These are phyloP conservation scores for Lagocephalus sceleratus DNA, from an alignment of 2,797 vertebrate species.

Conservation along the genomic window DNA sequence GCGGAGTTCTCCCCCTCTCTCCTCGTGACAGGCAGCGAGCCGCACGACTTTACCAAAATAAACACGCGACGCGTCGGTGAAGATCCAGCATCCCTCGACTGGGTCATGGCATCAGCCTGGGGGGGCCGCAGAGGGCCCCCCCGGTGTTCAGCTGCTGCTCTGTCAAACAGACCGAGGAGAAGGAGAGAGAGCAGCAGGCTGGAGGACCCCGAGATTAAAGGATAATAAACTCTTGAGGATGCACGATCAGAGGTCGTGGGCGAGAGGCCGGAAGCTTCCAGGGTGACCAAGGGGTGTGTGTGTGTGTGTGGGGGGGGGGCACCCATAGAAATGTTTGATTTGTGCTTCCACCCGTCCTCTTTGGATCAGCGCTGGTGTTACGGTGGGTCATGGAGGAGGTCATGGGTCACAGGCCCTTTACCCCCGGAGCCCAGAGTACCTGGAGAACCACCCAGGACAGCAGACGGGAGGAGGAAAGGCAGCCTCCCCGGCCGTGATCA, in stretches of 20 bases:
- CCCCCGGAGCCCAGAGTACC: too few species aligned
- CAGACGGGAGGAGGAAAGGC: too few species aligned
- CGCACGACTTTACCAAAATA: slow-evolving; percentile 46
- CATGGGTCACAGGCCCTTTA: too few species aligned
- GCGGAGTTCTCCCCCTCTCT: slow-evolving; percentile 1
- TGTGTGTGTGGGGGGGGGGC: too few species aligned
- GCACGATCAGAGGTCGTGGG: slow-evolving; percentile 29
- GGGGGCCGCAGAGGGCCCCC: slow-evolving; percentile 16
- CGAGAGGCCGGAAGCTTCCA: slow-evolving; percentile 10
- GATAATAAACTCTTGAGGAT: slow-evolving; percentile 56
- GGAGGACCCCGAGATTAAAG: slow-evolving; percentile 48
- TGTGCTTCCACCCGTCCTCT: too few species aligned
- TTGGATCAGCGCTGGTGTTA: too few species aligned
- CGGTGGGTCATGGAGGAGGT: too few species aligned
- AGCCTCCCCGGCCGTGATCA: too few species aligned
- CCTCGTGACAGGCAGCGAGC: slow-evolving; percentile 24
- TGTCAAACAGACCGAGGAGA: slow-evolving; percentile 40
- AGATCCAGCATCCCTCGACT: slow-evolving; percentile 31
- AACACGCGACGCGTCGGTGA: slow-evolving; percentile 49
- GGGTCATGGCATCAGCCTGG: slow-evolving; percentile 18
- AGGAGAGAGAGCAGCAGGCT: slow-evolving; percentile 17
- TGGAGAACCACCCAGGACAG: too few species aligned
- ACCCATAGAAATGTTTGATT: neutral
- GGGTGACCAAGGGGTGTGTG: too few species aligned
- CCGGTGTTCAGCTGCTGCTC: slow-evolving; percentile 18